Evolutionary conservation across 2,797 vertebrate species (phyloP), one percentile per base, ranked within the genome.

Genomic region (Distichodus sexfasciatus): DNA sequence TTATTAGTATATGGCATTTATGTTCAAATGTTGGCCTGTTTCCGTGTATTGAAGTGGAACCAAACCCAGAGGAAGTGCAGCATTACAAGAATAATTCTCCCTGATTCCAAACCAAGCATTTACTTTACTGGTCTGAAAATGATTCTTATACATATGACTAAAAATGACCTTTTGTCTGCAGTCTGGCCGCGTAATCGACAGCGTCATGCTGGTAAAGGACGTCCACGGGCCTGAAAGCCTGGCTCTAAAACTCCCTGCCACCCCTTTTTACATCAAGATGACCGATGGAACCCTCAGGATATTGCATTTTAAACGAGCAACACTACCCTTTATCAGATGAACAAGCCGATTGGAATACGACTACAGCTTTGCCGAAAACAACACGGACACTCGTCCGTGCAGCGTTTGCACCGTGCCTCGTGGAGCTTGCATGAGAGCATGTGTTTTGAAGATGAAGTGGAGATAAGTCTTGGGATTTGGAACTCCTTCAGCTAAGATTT

Each of bases 111-210:
- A n/a, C n/a, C n/a, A n/a, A n/a, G n/a, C n/a, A n/a, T n/a, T n/a
- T n/a, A n/a, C n/a, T n/a, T n/a, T n/a, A n/a, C n/a, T n/a, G n/a
- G n/a, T n/a, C n/a, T n/a, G n/a, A n/a, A n/a, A n/a, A n/a, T n/a
- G n/a, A n/a, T n/a, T n/a, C n/a, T n/a, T 3, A 28, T 10, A 14
- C 2, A 11, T 50, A 10, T 51, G 6, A 67, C 19, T 24, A 43
- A 71, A 65, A 12, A 11, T 4, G 17, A 50, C 35, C 19, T 51
- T 66, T 29, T 60, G 28, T 71, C 29, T 40, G 6, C 84, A 96
- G 94, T 76, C 91, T 14, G 94, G 94, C 17, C 90, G 92, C 78
- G 92, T 94, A 29, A 93, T 95, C 61, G 94, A 96, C 63, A 90
- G 89, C 66, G 73, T 94, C 44, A 94, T 91, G 91, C 71, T 95